A percentile compares a stretch with the other conserved stretches of the same genome.
Evolutionary conservation across 2,113 vertebrate genomes (phyloP).

Genomic region (Anseranas semipalmata): DNA sequence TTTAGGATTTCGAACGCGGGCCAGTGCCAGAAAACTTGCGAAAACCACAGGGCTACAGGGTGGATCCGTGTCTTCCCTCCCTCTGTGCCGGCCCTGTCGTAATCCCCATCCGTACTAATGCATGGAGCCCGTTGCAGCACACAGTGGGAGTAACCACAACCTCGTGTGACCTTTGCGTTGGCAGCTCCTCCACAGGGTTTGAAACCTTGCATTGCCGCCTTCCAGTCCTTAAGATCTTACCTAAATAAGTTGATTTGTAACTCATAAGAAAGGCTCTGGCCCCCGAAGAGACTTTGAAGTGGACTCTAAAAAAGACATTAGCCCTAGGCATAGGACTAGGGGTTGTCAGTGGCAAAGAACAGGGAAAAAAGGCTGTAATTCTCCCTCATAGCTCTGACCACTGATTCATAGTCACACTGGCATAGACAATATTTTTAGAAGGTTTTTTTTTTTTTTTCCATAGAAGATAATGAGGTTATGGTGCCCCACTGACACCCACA

Average conservation of each 20-base stretch:
- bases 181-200: constrained; percentile 1
- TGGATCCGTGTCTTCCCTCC: neutral
- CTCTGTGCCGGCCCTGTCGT: neutral
- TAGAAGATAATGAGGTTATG: constrained; percentile 44
- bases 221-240: neutral
- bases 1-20: neutral
- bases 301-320: neutral
- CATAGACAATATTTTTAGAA: constrained; percentile 48
- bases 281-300: neutral
- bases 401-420: constrained; percentile 56
- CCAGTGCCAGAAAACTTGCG: neutral
- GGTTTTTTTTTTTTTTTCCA: neutral
- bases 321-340: neutral
- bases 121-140: neutral
- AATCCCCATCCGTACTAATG: neutral
- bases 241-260: constrained; percentile 16
- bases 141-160: constrained; percentile 29
- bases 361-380: constrained; percentile 14
- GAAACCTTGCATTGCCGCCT: neutral
- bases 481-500: neutral
- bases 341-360: neutral
- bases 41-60: constrained; percentile 37
- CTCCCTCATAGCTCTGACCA: neutral
- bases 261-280: neutral
- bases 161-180: neutral